A percentile compares a stretch with the other conserved stretches of the same genome.
These are phyloP conservation scores for Drosophila peninsularis DNA, from an alignment of 2,888 invertebrate genomes.

Conservation along the genomic window DNA sequence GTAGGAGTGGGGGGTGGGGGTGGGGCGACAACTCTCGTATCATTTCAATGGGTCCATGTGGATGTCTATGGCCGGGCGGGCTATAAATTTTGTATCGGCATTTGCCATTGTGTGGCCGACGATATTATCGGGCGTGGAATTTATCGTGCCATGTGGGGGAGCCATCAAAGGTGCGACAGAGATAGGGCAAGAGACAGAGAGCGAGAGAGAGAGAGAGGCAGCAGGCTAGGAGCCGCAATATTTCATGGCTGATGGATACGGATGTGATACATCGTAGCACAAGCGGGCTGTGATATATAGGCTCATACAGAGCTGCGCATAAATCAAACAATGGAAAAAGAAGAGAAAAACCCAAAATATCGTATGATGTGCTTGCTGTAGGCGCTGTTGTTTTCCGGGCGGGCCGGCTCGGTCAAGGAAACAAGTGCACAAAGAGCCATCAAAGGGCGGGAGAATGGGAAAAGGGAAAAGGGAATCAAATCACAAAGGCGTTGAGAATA, in stretches of 20 bases:
- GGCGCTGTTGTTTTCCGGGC: conserved; percentile 28
- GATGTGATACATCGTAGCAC: conserved; percentile 65
- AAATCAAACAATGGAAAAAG: conserved; percentile 57
- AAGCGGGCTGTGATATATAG: conserved; percentile 67
- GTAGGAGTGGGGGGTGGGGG: not conserved
- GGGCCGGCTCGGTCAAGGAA: conserved; percentile 26
- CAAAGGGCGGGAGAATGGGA: not conserved
- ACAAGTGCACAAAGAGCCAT: conserved; percentile 40
- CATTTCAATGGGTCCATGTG: conserved; percentile 74
- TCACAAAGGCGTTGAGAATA: conserved; percentile 16
- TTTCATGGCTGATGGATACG: conserved; percentile 78
- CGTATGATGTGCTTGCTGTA: conserved; percentile 19
- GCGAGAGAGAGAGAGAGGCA: not conserved
- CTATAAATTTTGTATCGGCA: conserved; percentile 78
- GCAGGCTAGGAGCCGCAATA: conserved; percentile 55
- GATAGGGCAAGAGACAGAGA: not conserved
- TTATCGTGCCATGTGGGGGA: conserved; percentile 72
- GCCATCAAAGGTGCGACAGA: conserved; percentile 41
- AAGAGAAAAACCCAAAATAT: conserved; percentile 21
- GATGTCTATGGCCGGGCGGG: conserved; percentile 53
- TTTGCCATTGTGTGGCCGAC: conserved; percentile 76
- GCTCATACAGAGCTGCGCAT: conserved; percentile 66
- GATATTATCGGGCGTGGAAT: conserved; percentile 76
- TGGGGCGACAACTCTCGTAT: conserved; percentile 48
- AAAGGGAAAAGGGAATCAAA: conserved; percentile 7